phyloP scores from a whole-genome alignment of 2,113 vertebrate genomes.

The Oxyruncus cristatus region DNA sequence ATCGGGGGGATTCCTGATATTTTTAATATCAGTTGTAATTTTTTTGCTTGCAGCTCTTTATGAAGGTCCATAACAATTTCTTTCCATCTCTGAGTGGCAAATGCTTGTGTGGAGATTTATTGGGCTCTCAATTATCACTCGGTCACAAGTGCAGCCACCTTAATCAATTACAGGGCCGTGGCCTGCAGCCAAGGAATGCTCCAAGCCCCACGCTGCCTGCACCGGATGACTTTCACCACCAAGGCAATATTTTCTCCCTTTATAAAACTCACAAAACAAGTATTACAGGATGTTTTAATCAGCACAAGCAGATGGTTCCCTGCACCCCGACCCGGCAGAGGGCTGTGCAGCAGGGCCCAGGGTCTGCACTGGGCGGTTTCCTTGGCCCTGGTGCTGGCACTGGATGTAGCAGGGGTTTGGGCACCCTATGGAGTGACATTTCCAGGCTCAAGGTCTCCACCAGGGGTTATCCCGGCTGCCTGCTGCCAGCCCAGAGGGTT shows the following conservation, averaged over 20 bases:
- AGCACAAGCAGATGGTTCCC: not conserved
- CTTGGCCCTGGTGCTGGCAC: not conserved
- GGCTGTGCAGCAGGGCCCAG: not conserved
- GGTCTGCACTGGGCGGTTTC: not conserved
- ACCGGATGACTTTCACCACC: not conserved
- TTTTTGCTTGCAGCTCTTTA: rapidly evolving
- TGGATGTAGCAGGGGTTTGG: not conserved
- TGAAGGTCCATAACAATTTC: not conserved
- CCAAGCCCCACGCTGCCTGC: not conserved
- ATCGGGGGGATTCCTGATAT: not conserved
- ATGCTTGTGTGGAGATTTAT: constrained; percentile 34
- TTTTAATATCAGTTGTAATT: not conserved
- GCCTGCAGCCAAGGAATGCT: constrained; percentile 5
- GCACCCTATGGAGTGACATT: rapidly evolving
- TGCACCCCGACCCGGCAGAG: rapidly evolving
- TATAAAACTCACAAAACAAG: not conserved
- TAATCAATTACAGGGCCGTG: not conserved
- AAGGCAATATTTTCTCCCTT: not conserved
- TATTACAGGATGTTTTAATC: not conserved
- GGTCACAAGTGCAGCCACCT: constrained; percentile 19
- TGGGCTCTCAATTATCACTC: constrained; percentile 26
- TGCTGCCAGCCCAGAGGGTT: not conserved
- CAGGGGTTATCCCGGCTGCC: not conserved
- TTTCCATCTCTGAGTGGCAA: not conserved
- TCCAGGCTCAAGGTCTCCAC: not conserved